Percentiles rank a stretch among this genome's conserved stretches.
Evolutionary conservation across 1,140 invertebrate genomes (phyloP).

Genomic region (Calosoma granatense): DNA sequence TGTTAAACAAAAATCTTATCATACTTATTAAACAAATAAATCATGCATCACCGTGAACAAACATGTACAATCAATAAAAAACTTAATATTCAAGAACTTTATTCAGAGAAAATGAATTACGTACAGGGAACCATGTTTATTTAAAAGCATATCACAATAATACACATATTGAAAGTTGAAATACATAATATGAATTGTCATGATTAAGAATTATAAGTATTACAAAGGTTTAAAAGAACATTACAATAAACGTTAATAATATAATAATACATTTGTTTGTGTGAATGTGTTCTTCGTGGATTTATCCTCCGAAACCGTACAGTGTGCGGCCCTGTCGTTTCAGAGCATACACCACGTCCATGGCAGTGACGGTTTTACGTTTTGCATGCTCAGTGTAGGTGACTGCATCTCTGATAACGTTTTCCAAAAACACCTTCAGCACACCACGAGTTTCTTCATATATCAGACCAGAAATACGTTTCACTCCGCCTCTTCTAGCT

Average conservation of each 20-base stretch:
- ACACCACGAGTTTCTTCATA: constrained; percentile 48
- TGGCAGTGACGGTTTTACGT: constrained; percentile 72
- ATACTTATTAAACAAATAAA: too few relatives aligned
- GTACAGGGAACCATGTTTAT: too few relatives aligned
- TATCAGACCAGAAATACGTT: constrained; percentile 51
- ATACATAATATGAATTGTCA: too few relatives aligned
- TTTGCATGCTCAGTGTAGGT: constrained; percentile 72
- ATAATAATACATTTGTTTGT: too few relatives aligned
- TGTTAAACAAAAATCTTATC: too few relatives aligned
- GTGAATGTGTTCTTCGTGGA: not conserved
- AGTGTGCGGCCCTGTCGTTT: constrained; percentile 68
- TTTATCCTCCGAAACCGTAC: constrained; percentile 54
- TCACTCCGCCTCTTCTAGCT: constrained; percentile 64
- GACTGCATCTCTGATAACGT: constrained; percentile 70
- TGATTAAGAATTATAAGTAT: not conserved
- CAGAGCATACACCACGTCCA: constrained; percentile 76
- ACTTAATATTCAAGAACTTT: too few relatives aligned
- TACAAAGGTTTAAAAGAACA: not conserved
- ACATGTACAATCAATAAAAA: too few relatives aligned
- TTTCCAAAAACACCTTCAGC: constrained; percentile 66
- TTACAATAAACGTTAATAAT: not conserved
- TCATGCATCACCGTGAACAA: too few relatives aligned
- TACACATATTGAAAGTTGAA: too few relatives aligned
- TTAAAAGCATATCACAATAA: too few relatives aligned
- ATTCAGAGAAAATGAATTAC: too few relatives aligned